Percentiles rank a stretch among this genome's conserved stretches.
Conservation (phyloP, 2,797 vertebrate genomes). For the Enteromius anoplus region DNA sequence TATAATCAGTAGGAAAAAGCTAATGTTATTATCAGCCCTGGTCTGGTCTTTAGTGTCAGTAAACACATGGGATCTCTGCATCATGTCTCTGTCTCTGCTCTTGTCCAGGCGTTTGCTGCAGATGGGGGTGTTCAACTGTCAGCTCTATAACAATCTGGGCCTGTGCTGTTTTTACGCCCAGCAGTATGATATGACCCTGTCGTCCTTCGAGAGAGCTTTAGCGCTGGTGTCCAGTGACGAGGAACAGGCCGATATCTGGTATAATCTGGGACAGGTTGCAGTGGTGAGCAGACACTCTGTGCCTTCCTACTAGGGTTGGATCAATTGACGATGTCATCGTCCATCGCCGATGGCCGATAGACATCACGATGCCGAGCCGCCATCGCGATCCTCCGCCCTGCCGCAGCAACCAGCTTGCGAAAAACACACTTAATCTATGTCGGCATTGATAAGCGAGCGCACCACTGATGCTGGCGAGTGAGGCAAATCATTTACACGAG, state of each 20-base stretch:
- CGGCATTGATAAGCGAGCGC: no score
- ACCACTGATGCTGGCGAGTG: no score
- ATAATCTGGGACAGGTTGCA: constrained; percentile 94
- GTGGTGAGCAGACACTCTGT: constrained; percentile 81
- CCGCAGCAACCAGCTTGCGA: no score
- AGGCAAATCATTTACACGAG: no score
- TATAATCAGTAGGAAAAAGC: no score
- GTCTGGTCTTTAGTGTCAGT: neutral
- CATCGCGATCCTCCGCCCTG: no score
- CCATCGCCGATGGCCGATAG: no score
- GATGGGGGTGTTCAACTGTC: constrained; percentile 98
- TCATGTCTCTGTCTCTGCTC: neutral
- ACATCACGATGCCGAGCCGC: no score
- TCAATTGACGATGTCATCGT: no score
- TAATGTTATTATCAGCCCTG: no score
- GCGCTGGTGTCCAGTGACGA: constrained; percentile 88
- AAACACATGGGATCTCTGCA: neutral
- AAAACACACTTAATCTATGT: no score
- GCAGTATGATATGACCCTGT: constrained; percentile 98
- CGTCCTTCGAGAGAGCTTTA: constrained; percentile 92
- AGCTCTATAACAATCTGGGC: constrained; percentile 97
- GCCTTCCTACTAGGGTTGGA: no score
- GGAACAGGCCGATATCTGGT: constrained; percentile 95
- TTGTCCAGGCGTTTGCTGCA: constrained; percentile 88
- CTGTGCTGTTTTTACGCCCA: constrained; percentile 98